Evolutionary conservation across 2,113 vertebrate genomes (phyloP).

Genomic region (Amblyornis subalaris): DNA sequence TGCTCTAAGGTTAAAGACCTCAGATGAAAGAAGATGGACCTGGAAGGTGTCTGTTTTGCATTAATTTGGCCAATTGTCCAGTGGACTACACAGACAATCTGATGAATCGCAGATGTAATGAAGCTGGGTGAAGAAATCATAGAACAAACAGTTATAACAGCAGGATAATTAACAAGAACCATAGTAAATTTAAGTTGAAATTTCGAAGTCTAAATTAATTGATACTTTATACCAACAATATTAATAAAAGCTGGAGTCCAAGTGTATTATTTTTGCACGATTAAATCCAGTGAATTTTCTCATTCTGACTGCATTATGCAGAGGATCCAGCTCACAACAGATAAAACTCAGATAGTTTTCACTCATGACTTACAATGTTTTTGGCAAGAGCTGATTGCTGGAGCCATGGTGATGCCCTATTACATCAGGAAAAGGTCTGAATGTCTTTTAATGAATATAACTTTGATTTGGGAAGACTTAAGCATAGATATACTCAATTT

Average conservation of each 20-base stretch:
- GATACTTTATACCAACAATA: not conserved
- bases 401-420: not conserved
- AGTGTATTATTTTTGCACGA: not conserved
- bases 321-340: not conserved
- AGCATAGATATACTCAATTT: not conserved
- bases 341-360: not conserved
- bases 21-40: not conserved
- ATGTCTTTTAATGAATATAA: not conserved
- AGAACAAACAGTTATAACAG: not conserved
- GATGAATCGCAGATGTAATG: not conserved
- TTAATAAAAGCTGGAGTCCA: not conserved
- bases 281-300: not conserved
- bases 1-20: not conserved
- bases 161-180: not conserved
- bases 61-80: rapidly evolving
- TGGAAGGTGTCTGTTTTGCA: not conserved
- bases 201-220: not conserved
- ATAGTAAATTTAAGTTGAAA: not conserved
- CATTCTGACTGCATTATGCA: not conserved
- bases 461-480: not conserved
- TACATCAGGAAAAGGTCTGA: not conserved
- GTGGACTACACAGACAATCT: not conserved
- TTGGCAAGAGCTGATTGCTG: not conserved
- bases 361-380: not conserved
- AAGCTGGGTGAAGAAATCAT: not conserved